Evolutionary conservation across 2,888 invertebrate genomes (phyloP).

Genomic region (Scrobipalpa costella): DNA sequence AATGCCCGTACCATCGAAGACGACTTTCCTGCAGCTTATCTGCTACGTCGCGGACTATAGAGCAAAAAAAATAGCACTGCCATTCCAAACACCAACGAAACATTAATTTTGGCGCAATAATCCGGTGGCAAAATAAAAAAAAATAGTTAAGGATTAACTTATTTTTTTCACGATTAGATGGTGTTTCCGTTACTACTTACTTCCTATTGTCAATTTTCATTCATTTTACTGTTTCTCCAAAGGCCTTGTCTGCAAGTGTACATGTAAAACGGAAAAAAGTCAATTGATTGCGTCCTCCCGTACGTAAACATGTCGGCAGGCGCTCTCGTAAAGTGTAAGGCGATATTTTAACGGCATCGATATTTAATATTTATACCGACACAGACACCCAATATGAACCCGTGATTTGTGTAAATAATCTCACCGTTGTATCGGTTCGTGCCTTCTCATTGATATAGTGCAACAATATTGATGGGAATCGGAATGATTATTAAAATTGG

Average conservation of each 20-base stretch:
- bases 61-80: too few species aligned
- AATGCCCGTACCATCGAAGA: too few species aligned
- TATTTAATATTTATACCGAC: slow-evolving; percentile 80
- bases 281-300: slow-evolving; percentile 70
- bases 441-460: slow-evolving; percentile 46
- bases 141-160: too few species aligned
- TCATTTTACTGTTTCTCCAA: not conserved
- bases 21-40: too few species aligned
- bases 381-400: slow-evolving; percentile 77
- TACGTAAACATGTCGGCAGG: slow-evolving; percentile 74
- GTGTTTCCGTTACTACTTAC: too few species aligned
- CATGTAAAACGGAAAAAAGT: slow-evolving; percentile 59
- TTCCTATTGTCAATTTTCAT: too few species aligned
- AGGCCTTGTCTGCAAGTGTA: slow-evolving; percentile 32
- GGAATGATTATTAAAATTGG: slow-evolving; percentile 28
- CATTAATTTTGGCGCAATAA: too few species aligned
- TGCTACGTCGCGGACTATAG: too few species aligned
- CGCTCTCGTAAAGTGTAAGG: slow-evolving; percentile 79
- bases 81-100: too few species aligned
- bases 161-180: too few species aligned
- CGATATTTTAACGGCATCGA: slow-evolving; percentile 79
- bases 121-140: too few species aligned
- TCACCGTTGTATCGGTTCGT: slow-evolving; percentile 48
- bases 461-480: slow-evolving; percentile 29
- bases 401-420: slow-evolving; percentile 71